phyloP scores from a whole-genome alignment of 2,797 vertebrate species.

The Lates japonicus region DNA sequence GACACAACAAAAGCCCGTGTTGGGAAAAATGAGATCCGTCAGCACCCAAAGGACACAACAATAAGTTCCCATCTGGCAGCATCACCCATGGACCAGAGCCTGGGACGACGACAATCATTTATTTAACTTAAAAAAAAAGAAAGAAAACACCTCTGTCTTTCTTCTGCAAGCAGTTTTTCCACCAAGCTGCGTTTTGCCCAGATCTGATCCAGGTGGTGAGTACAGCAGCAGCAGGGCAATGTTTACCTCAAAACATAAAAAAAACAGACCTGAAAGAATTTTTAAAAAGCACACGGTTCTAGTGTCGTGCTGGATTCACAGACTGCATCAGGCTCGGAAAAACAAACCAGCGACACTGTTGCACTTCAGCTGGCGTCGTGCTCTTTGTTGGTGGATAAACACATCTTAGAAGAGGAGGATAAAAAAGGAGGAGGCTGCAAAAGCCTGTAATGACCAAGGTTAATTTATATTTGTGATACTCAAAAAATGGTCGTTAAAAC shows the following conservation, averaged over 20 bases:
- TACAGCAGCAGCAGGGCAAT: constrained; percentile 50
- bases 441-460: not conserved
- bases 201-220: constrained; percentile 84
- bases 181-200: constrained; percentile 71
- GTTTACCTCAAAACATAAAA: constrained; percentile 15
- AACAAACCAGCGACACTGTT: constrained; percentile 55
- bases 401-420: constrained; percentile 8
- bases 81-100: constrained; percentile 64
- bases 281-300: constrained; percentile 7
- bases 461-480: fast-evolving
- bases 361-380: constrained; percentile 59
- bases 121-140: constrained; percentile 44
- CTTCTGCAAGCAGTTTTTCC: constrained; percentile 57
- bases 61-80: constrained; percentile 67
- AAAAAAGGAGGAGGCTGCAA: not conserved
- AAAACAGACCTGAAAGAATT: not conserved
- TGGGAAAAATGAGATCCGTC: constrained; percentile 77
- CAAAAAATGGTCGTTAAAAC: fast-evolving
- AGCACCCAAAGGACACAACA: constrained; percentile 67
- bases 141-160: constrained; percentile 35
- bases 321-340: constrained; percentile 20
- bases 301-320: constrained; percentile 51
- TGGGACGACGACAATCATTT: constrained; percentile 59
- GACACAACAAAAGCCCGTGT: constrained; percentile 86
- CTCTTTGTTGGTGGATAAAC: constrained; percentile 69